phyloP scores from a whole-genome alignment of 2,888 invertebrate species.

The Chalcis sispes region DNA sequence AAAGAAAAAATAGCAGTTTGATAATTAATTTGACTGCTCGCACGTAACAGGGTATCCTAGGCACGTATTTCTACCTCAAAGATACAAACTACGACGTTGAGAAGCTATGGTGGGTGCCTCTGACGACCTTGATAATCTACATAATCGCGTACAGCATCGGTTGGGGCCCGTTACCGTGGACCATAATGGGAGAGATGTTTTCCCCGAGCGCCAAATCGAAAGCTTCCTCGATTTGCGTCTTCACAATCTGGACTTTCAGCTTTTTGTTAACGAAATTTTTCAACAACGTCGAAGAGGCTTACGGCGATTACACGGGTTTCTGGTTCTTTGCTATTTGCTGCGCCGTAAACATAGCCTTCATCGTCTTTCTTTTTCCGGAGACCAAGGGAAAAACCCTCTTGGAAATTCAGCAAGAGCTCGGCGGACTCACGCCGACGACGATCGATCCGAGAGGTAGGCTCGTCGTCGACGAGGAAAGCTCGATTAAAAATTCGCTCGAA shows the following conservation, averaged over 20 bases:
- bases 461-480: slow-evolving; percentile 4
- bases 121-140: slow-evolving; percentile 83
- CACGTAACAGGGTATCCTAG: slow-evolving; percentile 78
- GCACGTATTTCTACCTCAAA: slow-evolving; percentile 80
- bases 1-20: too few species aligned
- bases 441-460: too few species aligned
- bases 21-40: slow-evolving; percentile 42
- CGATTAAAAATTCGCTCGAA: neutral
- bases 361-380: slow-evolving; percentile 86
- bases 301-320: slow-evolving; percentile 83
- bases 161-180: slow-evolving; percentile 86
- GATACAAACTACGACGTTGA: slow-evolving; percentile 75
- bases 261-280: slow-evolving; percentile 86
- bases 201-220: slow-evolving; percentile 85
- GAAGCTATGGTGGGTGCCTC: slow-evolving; percentile 82
- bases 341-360: slow-evolving; percentile 82
- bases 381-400: slow-evolving; percentile 90
- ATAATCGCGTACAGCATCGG: slow-evolving; percentile 85
- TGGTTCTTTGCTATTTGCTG: slow-evolving; percentile 83
- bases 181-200: slow-evolving; percentile 87
- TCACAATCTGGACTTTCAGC: slow-evolving; percentile 84
- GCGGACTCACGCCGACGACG: slow-evolving; percentile 56
- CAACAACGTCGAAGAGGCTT: slow-evolving; percentile 77
- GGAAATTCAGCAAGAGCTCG: slow-evolving; percentile 86
- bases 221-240: slow-evolving; percentile 84